Conservation (phyloP, 1,140 invertebrate species). For the Heliconius melpomene region DNA sequence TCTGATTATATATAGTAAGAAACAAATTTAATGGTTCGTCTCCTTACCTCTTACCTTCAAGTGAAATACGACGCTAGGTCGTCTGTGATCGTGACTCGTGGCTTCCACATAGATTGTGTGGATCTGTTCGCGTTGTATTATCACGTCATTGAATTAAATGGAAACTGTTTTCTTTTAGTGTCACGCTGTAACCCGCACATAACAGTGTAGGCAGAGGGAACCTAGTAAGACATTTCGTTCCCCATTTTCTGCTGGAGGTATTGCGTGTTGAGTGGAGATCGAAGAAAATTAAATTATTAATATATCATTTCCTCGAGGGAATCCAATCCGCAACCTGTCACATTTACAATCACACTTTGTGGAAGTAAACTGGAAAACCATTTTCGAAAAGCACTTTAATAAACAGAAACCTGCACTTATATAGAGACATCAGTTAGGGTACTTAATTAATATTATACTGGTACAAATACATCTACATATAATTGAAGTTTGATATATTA, state of each 20-base stretch:
- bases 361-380: no score
- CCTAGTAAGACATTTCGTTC: background rate
- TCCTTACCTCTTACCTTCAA: conserved; percentile 46
- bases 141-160: conserved; percentile 12
- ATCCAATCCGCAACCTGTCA: background rate
- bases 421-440: background rate
- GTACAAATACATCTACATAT: no score
- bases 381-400: no score
- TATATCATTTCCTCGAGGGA: background rate
- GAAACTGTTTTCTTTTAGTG: background rate
- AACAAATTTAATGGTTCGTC: conserved; percentile 24
- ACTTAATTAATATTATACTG: background rate
- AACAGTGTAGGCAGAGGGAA: background rate
- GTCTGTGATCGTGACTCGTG: conserved; percentile 45
- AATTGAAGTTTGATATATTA: no score
- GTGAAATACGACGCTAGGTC: conserved; percentile 43
- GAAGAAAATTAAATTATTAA: background rate
- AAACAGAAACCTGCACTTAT: no score
- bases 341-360: no score
- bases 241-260: background rate
- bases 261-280: background rate
- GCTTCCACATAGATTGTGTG: conserved; percentile 43
- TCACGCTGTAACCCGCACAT: background rate
- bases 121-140: conserved; percentile 26
- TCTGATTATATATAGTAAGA: conserved; percentile 27